Percentiles rank a stretch among this genome's conserved stretches.
These are phyloP conservation scores for Semotilus atromaculatus DNA, from an alignment of 2,797 vertebrate genomes.

Conservation along the genomic window DNA sequence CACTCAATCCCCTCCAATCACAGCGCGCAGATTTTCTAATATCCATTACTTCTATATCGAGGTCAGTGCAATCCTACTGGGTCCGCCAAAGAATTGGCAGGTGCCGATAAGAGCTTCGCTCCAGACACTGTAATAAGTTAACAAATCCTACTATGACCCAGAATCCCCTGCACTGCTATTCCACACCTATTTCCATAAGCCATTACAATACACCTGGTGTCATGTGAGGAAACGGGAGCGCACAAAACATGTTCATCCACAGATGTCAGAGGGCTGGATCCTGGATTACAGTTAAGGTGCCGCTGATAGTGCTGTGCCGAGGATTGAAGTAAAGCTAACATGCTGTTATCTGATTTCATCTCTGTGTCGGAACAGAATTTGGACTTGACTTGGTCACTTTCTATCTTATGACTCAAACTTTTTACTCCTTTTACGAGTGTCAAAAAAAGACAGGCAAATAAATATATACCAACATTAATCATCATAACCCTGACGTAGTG, in stretches of 20 bases:
- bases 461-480: neutral
- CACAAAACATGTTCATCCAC: slow-evolving; percentile 59
- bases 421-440: neutral
- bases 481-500: neutral
- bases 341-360: slow-evolving; percentile 26
- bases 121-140: slow-evolving; percentile 83
- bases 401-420: neutral
- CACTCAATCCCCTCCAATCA: slow-evolving; percentile 70
- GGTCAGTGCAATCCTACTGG: slow-evolving; percentile 81
- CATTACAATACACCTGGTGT: slow-evolving; percentile 77
- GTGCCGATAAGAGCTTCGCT: slow-evolving; percentile 81
- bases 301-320: neutral
- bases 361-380: neutral
- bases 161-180: slow-evolving; percentile 76
- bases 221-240: slow-evolving; percentile 65
- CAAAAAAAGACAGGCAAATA: neutral
- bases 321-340: neutral
- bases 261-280: slow-evolving; percentile 59
- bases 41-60: slow-evolving; percentile 83
- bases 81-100: slow-evolving; percentile 79
- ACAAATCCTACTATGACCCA: slow-evolving; percentile 83
- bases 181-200: slow-evolving; percentile 78
- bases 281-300: slow-evolving; percentile 45
- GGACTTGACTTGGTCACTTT: neutral
- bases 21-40: slow-evolving; percentile 82